Conservation (phyloP, 2,113 vertebrate genomes). For the Chionomys nivalis region DNA sequence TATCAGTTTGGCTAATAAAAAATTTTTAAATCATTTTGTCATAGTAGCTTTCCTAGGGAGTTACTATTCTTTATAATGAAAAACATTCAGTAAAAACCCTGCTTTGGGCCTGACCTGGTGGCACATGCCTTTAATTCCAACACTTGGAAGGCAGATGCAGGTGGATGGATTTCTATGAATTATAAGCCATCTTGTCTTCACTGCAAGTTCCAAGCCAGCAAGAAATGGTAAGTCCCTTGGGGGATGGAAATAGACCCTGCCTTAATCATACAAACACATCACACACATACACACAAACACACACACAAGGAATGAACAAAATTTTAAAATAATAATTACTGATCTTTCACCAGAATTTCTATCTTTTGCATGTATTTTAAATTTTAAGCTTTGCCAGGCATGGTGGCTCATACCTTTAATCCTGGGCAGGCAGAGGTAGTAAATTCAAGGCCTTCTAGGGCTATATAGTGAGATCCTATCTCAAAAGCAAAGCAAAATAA, state of each 20-base stretch:
- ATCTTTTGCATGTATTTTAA: neutral
- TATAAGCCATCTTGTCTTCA: neutral
- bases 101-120: neutral
- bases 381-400: neutral
- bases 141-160: neutral
- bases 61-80: slow-evolving; percentile 22
- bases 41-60: neutral
- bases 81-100: neutral
- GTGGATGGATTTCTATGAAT: neutral
- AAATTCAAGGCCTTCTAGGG: neutral
- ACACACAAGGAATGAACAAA: neutral
- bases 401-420: neutral
- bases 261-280: neutral
- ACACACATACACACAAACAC: neutral
- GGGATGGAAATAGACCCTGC: neutral
- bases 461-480: neutral
- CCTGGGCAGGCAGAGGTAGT: neutral
- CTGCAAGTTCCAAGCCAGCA: neutral
- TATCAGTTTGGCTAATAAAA: neutral
- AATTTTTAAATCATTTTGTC: neutral
- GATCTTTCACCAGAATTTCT: neutral
- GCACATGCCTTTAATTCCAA: no score
- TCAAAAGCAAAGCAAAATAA: neutral
- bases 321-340: neutral
- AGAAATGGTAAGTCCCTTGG: neutral